Percentiles rank a stretch among this genome's conserved stretches.
phyloP scores from a whole-genome alignment of 2,888 invertebrate genomes.

The Cerastis rubricosa region DNA sequence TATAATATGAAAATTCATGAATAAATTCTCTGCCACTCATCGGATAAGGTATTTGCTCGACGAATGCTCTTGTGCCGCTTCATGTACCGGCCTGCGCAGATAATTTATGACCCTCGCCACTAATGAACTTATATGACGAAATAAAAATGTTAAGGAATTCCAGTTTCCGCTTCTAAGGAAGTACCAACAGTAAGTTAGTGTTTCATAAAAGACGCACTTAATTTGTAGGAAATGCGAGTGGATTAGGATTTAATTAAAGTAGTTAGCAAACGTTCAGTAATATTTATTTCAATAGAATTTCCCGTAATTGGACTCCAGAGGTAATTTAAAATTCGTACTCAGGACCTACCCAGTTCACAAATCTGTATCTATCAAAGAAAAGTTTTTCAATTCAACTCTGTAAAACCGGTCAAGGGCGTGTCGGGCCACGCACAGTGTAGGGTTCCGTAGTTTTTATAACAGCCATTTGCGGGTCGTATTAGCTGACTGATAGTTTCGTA shows the following conservation, averaged over 20 bases:
- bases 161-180: constrained; percentile 25
- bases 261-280: constrained; percentile 15
- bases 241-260: constrained; percentile 49
- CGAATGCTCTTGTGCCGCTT: constrained; percentile 34
- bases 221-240: constrained; percentile 21
- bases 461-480: too few relatives aligned
- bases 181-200: constrained; percentile 15
- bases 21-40: constrained; percentile 30
- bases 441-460: too few relatives aligned
- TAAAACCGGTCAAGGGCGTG: too few relatives aligned
- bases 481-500: too few relatives aligned
- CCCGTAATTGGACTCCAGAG: not conserved
- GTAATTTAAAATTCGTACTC: constrained; percentile 9
- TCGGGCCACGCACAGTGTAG: too few relatives aligned
- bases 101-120: constrained; percentile 35
- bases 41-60: constrained; percentile 19
- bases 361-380: not conserved
- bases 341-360: not conserved
- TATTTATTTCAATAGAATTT: constrained; percentile 25
- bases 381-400: not conserved
- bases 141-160: constrained; percentile 61
- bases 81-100: constrained; percentile 22
- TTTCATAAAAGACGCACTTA: constrained; percentile 26
- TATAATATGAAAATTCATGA: constrained; percentile 25
- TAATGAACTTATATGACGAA: constrained; percentile 56